Evolutionary conservation across 2,797 vertebrate species (phyloP).

Genomic region (Eleutherodactylus coqui): DNA sequence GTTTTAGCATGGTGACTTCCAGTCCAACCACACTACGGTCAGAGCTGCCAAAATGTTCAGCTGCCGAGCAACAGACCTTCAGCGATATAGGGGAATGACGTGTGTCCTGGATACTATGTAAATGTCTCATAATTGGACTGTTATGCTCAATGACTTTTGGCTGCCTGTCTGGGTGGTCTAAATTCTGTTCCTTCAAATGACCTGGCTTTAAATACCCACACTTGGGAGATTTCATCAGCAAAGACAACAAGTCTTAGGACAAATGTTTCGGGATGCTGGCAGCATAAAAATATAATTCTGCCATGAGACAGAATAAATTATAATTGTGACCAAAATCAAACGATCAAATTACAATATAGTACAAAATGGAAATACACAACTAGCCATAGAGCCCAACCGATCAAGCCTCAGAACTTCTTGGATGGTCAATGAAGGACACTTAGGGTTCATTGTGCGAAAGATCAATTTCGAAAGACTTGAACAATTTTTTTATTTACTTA

Average conservation of each 20-base stretch:
- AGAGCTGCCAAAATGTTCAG: constrained; percentile 55
- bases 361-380: not conserved
- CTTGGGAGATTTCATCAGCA: constrained; percentile 8
- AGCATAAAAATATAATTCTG: not conserved
- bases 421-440: not conserved
- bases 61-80: constrained; percentile 43
- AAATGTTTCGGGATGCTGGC: not conserved
- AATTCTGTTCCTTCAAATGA: constrained; percentile 7
- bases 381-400: not conserved
- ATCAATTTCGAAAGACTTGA: not conserved
- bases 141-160: constrained; percentile 17
- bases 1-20: constrained; percentile 58
- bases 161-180: constrained; percentile 29
- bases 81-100: constrained; percentile 11
- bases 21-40: constrained; percentile 53
- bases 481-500: too few relatives aligned
- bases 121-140: constrained; percentile 7
- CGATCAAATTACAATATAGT: not conserved
- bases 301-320: not conserved
- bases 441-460: not conserved
- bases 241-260: not conserved
- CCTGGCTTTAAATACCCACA: constrained; percentile 15
- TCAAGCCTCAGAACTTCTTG: not conserved
- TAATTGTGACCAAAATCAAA: not conserved
- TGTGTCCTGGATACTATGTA: constrained; percentile 23